Percentiles rank a stretch among this genome's conserved stretches.
Conservation (phyloP, 2,113 vertebrate genomes). For the Forbesichthys agassizii region DNA sequence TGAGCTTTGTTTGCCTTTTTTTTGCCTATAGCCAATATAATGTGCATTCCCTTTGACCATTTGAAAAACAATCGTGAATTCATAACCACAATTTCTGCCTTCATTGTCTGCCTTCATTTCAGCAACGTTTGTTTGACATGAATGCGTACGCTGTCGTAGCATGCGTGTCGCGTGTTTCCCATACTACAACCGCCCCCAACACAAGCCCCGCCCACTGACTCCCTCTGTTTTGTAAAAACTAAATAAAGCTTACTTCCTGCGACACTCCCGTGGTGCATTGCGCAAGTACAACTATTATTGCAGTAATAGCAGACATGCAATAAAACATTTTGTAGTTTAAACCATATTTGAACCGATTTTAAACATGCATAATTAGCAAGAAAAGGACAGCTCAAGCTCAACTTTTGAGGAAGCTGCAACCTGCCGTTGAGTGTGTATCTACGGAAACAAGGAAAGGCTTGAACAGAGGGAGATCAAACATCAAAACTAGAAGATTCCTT, state of each 20-base stretch:
- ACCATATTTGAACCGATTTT: no score
- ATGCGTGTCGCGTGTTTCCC: no score
- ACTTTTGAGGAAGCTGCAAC: neutral
- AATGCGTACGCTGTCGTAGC: no score
- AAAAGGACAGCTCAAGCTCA: no score
- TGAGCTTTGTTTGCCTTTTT: no score
- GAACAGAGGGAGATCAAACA: constrained; percentile 33
- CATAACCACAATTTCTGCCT: no score
- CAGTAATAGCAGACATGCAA: neutral
- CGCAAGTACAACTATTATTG: constrained; percentile 5
- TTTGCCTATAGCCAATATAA: no score
- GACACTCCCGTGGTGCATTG: constrained; percentile 57
- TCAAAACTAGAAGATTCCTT: neutral
- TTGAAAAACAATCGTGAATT: no score
- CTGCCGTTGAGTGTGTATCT: constrained; percentile 18
- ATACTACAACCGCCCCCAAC: no score
- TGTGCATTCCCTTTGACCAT: no score
- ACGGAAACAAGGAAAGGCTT: constrained; percentile 31
- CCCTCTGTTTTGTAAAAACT: neutral
- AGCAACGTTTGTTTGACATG: neutral
- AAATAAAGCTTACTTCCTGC: neutral
- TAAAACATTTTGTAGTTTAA: neutral
- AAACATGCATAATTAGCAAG: no score
- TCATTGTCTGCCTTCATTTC: neutral
- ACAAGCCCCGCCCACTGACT: neutral